Conservation (phyloP, 2,113 vertebrate species). For the Hippolais icterina region DNA sequence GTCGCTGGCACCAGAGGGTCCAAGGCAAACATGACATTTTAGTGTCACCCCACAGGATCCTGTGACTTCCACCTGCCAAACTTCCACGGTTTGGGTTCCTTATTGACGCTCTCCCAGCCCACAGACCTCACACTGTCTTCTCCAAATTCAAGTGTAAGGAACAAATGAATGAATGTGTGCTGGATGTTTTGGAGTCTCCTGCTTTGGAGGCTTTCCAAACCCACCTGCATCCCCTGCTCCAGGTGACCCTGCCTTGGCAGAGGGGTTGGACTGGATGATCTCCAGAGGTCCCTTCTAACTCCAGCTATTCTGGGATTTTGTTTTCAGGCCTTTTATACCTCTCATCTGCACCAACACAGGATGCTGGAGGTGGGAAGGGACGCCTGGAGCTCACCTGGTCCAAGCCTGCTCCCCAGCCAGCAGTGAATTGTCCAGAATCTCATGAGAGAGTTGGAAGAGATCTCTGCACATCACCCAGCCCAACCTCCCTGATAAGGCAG, state of each 20-base stretch:
- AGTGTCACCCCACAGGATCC: not conserved
- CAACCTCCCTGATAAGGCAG: not conserved
- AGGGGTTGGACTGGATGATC: not conserved
- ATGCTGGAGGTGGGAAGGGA: not conserved
- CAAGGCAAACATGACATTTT: not conserved
- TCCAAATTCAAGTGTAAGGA: not conserved
- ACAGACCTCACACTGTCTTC: not conserved
- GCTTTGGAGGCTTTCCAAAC: not conserved
- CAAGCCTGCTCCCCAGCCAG: not conserved
- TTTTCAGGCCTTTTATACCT: not conserved
- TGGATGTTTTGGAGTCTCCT: not conserved
- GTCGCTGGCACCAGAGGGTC: accelerated
- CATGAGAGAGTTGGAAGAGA: accelerated
- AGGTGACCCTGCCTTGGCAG: not conserved
- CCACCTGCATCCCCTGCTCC: not conserved
- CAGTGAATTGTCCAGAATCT: accelerated
- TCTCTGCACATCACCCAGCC: not conserved
- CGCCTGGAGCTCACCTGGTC: not conserved
- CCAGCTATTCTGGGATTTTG: not conserved
- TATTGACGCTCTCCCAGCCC: not conserved
- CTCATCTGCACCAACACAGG: not conserved
- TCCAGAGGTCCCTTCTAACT: not conserved
- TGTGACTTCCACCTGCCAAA: not conserved
- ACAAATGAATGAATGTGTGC: accelerated
- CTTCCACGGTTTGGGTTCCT: accelerated